These are phyloP conservation scores for Schizopygopsis pylzovi DNA, from an alignment of 2,797 vertebrate species.

Conservation along the genomic window DNA sequence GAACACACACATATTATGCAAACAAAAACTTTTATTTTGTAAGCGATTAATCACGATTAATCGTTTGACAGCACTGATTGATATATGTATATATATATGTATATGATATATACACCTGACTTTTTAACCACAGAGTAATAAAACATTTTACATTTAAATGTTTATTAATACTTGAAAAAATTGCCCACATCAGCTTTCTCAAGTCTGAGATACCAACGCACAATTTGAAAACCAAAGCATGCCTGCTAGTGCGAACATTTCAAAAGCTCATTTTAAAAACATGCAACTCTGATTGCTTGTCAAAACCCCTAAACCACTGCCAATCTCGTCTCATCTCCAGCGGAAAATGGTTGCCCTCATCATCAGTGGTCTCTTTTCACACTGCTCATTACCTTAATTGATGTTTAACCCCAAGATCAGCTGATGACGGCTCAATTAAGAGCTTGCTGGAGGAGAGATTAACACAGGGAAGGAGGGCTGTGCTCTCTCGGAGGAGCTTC, in stretches of 20 bases:
- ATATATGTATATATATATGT: too few species aligned
- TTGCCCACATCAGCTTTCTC: background rate
- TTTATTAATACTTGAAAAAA: background rate
- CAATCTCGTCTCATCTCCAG: constrained; percentile 16
- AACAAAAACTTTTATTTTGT: too few species aligned
- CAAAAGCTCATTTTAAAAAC: constrained; percentile 39
- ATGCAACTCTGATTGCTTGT: constrained; percentile 30
- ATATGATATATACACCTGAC: too few species aligned
- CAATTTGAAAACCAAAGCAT: background rate
- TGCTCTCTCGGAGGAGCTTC: constrained; percentile 39
- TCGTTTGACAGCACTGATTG: too few species aligned
- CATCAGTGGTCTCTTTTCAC: constrained; percentile 42
- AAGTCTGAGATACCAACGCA: background rate
- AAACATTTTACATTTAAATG: background rate
- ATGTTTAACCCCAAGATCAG: constrained; percentile 76
- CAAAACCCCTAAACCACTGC: constrained; percentile 16
- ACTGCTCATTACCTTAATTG: constrained; percentile 77
- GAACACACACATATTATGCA: too few species aligned
- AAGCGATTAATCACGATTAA: too few species aligned
- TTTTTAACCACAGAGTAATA: background rate
- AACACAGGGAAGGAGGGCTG: constrained; percentile 62
- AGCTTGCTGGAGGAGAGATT: constrained; percentile 72
- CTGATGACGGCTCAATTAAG: constrained; percentile 76
- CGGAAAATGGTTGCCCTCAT: constrained; percentile 43
- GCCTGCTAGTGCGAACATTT: constrained; percentile 13